Base-by-base conservation (phyloP, 2,113 vertebrate genomes). In the Solea senegalensis region DNA sequence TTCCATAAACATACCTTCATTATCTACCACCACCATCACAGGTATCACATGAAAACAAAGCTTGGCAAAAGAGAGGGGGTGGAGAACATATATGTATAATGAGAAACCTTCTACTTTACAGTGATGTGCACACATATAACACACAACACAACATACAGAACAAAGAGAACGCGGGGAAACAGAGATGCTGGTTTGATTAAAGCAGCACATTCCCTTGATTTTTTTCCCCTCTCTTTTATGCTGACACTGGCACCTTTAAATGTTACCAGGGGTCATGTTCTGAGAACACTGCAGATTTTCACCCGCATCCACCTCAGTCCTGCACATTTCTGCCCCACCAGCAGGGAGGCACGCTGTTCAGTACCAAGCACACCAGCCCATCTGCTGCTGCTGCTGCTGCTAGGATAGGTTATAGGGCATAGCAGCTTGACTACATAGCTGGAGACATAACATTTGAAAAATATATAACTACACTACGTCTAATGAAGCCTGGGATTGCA, bases 211-310 rank as follows among this genome's bases (percentile, higher is more conserved):
- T 87, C 78, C 76, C 60, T 67, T 53, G 63, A 78, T 84, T 85
- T 85, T 67, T 63, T 62, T 34, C 21, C 21, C 1, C 21, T 16
- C 21, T 49, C 56, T 41, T 76, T 86, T 46, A 82, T 86, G 88
- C 84, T 91, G 86, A 88, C 72, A 55, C 45, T 39, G 71, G 76
- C 75, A 79, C 79, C 80, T 90, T 82, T 82, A 77, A 85, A 69
- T 82, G 80, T 76, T 83, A 80, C 44, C 69, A 21, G 81, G 80
- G 85, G 73, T 85, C 72, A 10, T 77, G 81, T 84, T 89, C 84
- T 88, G 83, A 88, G 73, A 74, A 83, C 63, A n/a, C 54, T 79
- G 84, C 84, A 83, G 16, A 87, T 89, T 87, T 87, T 78, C 82
- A 80, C 81, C 82, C 63, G 74, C 69, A 75, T 87, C 70, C 80